These are phyloP conservation scores for Caenorhabditis inopinata DNA, from an alignment of 1,140 invertebrate genomes.

Conservation along the genomic window DNA sequence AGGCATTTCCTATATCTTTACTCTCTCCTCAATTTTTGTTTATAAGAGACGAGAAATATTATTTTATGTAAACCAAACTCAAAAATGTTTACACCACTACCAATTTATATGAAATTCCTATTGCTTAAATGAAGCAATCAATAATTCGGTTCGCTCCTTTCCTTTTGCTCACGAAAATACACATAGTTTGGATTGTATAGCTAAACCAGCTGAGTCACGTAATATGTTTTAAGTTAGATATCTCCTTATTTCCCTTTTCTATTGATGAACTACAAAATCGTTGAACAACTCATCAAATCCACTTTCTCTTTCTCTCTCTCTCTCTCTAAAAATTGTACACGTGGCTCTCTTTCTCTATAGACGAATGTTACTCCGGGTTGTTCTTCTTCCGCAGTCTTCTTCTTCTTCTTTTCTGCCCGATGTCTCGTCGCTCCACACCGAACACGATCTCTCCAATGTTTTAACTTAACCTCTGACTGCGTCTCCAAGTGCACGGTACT, in stretches of 20 bases:
- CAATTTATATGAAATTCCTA: too few relatives aligned
- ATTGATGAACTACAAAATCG: not conserved
- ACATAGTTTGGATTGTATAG: too few relatives aligned
- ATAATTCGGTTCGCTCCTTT: too few relatives aligned
- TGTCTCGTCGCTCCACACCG: not conserved
- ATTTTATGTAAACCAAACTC: not conserved
- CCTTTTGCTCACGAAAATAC: too few relatives aligned
- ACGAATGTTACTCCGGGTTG: constrained; percentile 1
- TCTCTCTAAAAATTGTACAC: constrained; percentile 28
- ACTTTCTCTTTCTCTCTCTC: constrained; percentile 14
- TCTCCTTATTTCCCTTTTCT: too few relatives aligned
- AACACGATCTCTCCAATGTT: constrained; percentile 22
- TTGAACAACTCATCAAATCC: too few relatives aligned
- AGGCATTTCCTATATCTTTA: not conserved
- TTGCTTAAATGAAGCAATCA: too few relatives aligned
- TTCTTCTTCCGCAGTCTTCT: constrained; percentile 20
- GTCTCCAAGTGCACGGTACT: not conserved
- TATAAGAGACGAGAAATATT: not conserved
- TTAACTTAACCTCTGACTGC: constrained; percentile 38
- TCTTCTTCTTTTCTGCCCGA: not conserved
- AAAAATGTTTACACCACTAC: too few relatives aligned
- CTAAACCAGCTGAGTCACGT: too few relatives aligned
- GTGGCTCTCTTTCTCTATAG: constrained; percentile 18
- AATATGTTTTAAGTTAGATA: too few relatives aligned
- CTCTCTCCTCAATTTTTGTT: constrained; percentile 17